These are phyloP conservation scores for Belgica antarctica DNA, from an alignment of 2,888 invertebrate genomes.

Conservation along the genomic window DNA sequence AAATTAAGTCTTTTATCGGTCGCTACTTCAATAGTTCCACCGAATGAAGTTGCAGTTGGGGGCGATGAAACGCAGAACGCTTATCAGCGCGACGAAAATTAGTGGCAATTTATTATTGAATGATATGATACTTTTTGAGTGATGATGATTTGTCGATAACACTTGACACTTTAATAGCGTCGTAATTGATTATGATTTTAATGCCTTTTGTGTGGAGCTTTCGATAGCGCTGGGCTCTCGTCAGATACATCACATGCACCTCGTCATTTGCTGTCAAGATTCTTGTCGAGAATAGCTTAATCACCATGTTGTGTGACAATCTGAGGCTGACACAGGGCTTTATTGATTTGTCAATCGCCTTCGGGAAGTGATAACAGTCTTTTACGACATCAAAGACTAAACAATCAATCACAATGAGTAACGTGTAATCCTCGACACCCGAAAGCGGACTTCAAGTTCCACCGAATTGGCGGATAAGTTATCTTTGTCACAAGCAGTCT, in stretches of 20 bases:
- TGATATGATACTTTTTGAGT: slow-evolving; percentile 33
- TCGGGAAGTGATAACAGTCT: not conserved
- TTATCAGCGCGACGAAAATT: slow-evolving; percentile 27
- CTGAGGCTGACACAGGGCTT: not conserved
- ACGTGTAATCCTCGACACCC: slow-evolving; percentile 24
- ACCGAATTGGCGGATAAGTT: not conserved
- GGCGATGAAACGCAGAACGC: not conserved
- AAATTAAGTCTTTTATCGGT: not conserved
- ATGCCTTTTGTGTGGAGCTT: not conserved
- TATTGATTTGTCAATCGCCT: slow-evolving; percentile 25
- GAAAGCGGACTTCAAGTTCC: not conserved
- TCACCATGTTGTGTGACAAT: slow-evolving; percentile 13
- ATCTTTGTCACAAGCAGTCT: not conserved
- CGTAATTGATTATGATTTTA: slow-evolving; percentile 32
- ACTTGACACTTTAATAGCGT: slow-evolving; percentile 36
- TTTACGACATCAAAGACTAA: slow-evolving; percentile 31
- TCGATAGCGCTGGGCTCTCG: not conserved
- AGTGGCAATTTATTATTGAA: slow-evolving; percentile 27
- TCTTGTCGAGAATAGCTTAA: not conserved
- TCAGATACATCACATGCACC: not conserved
- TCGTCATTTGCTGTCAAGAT: slow-evolving; percentile 1
- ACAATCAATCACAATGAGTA: slow-evolving; percentile 39
- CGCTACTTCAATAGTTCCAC: slow-evolving; percentile 12
- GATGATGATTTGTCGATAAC: slow-evolving; percentile 35
- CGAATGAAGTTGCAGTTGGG: not conserved